Conservation (phyloP, 2,888 invertebrate species). For the Encarsia formosa region DNA sequence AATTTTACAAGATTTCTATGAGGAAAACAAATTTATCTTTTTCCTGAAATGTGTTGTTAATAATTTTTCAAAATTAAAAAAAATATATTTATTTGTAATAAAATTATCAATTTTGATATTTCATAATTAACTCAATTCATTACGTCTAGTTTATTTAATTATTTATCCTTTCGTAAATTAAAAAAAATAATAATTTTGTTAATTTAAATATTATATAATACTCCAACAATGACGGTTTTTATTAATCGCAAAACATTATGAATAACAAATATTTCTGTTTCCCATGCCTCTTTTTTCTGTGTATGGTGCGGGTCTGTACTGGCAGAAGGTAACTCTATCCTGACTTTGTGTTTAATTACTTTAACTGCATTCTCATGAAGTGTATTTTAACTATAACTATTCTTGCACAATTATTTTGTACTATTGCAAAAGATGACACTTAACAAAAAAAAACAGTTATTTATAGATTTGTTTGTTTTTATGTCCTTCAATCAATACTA, state of each 20-base stretch:
- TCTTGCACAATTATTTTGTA: slow-evolving; percentile 23
- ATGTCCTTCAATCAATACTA: too few species aligned
- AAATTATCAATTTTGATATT: too few species aligned
- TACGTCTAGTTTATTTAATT: background rate
- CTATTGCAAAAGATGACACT: slow-evolving; percentile 18
- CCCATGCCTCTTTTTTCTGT: slow-evolving; percentile 49
- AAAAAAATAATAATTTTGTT: slow-evolving; percentile 30
- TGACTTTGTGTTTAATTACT: slow-evolving; percentile 32
- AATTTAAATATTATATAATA: slow-evolving; percentile 25
- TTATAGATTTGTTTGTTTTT: too few species aligned
- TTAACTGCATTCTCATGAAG: slow-evolving; percentile 24
- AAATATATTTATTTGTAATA: too few species aligned
- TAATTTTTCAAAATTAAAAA: too few species aligned
- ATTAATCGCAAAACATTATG: slow-evolving; percentile 4
- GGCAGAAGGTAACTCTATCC: slow-evolving; percentile 50
- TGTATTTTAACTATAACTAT: slow-evolving; percentile 22
- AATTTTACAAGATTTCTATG: too few species aligned
- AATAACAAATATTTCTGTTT: slow-evolving; percentile 37
- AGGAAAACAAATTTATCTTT: too few species aligned
- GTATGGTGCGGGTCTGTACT: slow-evolving; percentile 50
- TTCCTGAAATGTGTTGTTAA: too few species aligned
- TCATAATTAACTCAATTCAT: background rate
- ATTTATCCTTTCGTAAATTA: background rate
- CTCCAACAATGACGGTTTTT: slow-evolving; percentile 14
- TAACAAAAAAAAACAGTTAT: slow-evolving; percentile 15